Evolutionary conservation across 2,113 vertebrate genomes (phyloP).

Genomic region (Silurus meridionalis): DNA sequence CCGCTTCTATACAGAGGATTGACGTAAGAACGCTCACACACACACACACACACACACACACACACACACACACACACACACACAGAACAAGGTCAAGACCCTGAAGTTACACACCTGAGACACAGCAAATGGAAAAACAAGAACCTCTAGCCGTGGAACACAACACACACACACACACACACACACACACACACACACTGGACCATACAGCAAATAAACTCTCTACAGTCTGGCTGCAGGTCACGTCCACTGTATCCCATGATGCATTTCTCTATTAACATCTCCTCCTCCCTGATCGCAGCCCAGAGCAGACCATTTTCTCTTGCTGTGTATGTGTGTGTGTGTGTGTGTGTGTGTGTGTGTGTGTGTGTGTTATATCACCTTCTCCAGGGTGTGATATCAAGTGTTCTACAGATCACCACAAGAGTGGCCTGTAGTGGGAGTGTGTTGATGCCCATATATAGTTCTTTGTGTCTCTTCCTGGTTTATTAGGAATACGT

Average conservation of each 20-base stretch:
- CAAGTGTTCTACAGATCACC: background rate
- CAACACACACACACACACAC: background rate
- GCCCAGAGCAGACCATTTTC: background rate
- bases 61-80: slow-evolving; percentile 45
- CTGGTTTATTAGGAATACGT: background rate
- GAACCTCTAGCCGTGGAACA: background rate
- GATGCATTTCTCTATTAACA: slow-evolving; percentile 12
- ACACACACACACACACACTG: background rate
- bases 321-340: background rate
- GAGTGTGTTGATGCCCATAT: background rate
- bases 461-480: background rate
- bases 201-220: slow-evolving; percentile 1
- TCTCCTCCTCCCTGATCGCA: background rate
- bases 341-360: background rate
- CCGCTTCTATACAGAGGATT: slow-evolving; percentile 2
- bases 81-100: background rate
- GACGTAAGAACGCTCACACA: background rate
- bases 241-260: slow-evolving; percentile 13
- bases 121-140: background rate
- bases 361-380: background rate
- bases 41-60: background rate
- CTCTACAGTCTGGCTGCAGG: slow-evolving; percentile 5
- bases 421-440: background rate
- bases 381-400: background rate
- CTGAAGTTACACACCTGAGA: background rate